phyloP scores from a whole-genome alignment of 2,113 vertebrate species.

The Passer montanus region DNA sequence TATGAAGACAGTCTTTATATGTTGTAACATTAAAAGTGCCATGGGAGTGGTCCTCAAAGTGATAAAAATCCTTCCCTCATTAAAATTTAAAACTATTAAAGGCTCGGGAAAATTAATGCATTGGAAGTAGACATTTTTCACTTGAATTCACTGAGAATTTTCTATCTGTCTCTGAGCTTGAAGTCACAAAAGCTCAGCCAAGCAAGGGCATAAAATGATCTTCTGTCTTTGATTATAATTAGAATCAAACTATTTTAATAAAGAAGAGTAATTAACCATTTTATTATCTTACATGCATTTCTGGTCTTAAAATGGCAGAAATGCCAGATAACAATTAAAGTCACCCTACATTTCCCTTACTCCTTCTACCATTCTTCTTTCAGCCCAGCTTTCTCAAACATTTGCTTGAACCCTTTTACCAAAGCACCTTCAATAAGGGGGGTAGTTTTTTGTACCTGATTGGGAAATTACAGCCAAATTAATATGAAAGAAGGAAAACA shows the following conservation, averaged over 20 bases:
- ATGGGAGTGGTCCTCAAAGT: background rate
- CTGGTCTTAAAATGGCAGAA: background rate
- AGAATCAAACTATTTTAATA: background rate
- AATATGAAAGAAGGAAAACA: background rate
- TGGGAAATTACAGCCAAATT: background rate
- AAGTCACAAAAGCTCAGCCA: background rate
- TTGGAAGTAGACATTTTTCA: background rate
- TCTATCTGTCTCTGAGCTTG: background rate
- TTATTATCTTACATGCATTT: background rate
- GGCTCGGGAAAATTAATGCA: background rate
- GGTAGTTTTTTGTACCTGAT: background rate
- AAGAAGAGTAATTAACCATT: background rate
- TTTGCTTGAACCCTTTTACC: background rate
- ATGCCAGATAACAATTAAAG: background rate
- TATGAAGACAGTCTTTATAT: background rate
- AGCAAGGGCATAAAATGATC: background rate
- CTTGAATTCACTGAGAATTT: background rate
- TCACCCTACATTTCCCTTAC: background rate
- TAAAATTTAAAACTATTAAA: slow-evolving; percentile 8
- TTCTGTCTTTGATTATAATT: background rate
- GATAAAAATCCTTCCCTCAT: slow-evolving; percentile 2
- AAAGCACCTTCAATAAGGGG: background rate
- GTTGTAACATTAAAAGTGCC: background rate
- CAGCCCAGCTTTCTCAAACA: background rate
- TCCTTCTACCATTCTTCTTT: background rate